Percentiles rank a stretch among this genome's conserved stretches.
These are phyloP conservation scores for Grammomys surdaster DNA, from an alignment of 2,113 vertebrate genomes.

Conservation along the genomic window DNA sequence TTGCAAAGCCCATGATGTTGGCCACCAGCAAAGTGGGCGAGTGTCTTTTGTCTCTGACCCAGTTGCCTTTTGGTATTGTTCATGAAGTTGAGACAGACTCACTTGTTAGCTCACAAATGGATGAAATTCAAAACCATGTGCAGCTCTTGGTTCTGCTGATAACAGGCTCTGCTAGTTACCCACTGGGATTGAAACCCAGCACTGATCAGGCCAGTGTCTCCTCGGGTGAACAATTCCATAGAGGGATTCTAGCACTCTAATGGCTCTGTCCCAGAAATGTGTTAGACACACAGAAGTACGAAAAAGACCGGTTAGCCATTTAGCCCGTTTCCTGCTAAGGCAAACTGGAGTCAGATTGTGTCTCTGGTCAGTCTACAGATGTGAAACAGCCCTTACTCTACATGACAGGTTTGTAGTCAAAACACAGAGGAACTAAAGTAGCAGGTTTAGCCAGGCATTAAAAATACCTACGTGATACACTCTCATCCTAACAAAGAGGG, in stretches of 20 bases:
- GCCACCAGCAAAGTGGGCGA: neutral
- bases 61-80: neutral
- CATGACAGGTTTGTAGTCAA: constrained; percentile 22
- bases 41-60: neutral
- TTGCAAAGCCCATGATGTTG: neutral
- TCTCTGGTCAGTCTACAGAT: constrained; percentile 36
- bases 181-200: constrained; percentile 13
- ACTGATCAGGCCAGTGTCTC: neutral
- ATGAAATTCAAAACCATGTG: neutral
- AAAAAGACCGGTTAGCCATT: constrained; percentile 16
- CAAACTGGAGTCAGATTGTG: neutral
- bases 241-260: neutral
- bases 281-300: neutral
- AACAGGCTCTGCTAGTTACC: neutral
- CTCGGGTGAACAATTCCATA: neutral
- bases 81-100: neutral
- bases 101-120: neutral
- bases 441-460: neutral
- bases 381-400: constrained; percentile 1
- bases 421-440: constrained; percentile 13
- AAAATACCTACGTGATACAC: neutral
- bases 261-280: constrained; percentile 45
- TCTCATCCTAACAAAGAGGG: neutral
- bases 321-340: constrained; percentile 33
- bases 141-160: constrained; percentile 14